Evolutionary conservation across 2,888 invertebrate species (phyloP), one percentile per base, ranked within the genome.

Genomic region (Hypena proboscidalis): DNA sequence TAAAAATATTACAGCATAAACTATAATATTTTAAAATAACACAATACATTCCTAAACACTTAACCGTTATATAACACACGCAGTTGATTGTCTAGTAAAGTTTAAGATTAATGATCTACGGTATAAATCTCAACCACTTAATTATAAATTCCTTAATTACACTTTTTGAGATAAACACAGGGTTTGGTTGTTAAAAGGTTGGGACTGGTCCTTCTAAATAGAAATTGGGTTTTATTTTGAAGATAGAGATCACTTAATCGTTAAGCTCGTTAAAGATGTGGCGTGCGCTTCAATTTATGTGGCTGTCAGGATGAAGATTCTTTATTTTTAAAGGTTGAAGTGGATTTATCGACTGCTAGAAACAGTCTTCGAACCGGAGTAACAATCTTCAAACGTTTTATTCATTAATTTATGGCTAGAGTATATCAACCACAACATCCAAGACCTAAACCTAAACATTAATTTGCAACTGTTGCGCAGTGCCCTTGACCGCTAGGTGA

Each of bases 141-240:
- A 70, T 73, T 67, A 67, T 64, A 45, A 32, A 49, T 60, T 63
- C 48, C 46, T 36, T 72, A 67, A 77, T 74, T 68, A 71, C 42
- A 62, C 58, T 58, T 58, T 58, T 65, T 37, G 29, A 54, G 60
- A 48, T 64, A 67, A 71, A 71, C 65, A 68, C 45, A 51, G 38
- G 55, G 64, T 66, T 74, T 65, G 67, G 65, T 68, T 70, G 67
- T 47, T 36, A 22, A 32, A 32, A 26, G 21, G 32, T 25, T 26
- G 43, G 33, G 21, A 19, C 17, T 5, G 26, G 35, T 7, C 38
- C 42, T 48, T 41, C 48, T 38, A 46, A 48, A 48, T 10, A 23
- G 23, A 40, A n/a, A 44, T 51, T 37, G 31, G 36, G 31, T 46
- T 51, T 48, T 26, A 15, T 40, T 42, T 42, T 38, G 37, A 31